Percentiles rank a stretch among this genome's conserved stretches.
Conservation (phyloP, 30 jellyfish, hydroid and myxozoan genomes). For the Clytia hemisphaerica region DNA sequence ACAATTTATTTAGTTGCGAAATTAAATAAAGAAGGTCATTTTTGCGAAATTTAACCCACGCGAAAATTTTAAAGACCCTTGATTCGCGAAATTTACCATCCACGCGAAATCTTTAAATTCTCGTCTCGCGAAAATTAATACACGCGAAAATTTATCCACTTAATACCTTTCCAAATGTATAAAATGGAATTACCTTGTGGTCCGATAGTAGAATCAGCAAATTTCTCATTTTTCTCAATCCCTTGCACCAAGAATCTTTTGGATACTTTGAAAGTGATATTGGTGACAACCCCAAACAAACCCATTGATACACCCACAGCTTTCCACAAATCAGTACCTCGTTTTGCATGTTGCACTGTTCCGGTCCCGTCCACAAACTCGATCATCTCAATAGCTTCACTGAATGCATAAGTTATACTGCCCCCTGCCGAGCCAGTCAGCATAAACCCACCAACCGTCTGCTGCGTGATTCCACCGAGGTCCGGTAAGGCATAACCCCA, state of each 20-base stretch:
- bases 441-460: slow-evolving; percentile 15
- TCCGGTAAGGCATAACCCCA: neutral
- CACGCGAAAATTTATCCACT: no score
- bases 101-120: no score
- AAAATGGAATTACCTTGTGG: slow-evolving; percentile 1
- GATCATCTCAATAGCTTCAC: neutral
- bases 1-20: no score
- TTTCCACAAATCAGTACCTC: neutral
- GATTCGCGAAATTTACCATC: no score
- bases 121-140: no score
- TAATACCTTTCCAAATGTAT: no score
- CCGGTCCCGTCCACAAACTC: slow-evolving; percentile 4
- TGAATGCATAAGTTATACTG: neutral
- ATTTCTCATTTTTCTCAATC: neutral
- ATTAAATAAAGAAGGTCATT: no score
- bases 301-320: slow-evolving; percentile 23
- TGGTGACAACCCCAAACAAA: slow-evolving; percentile 2
- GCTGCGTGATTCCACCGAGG: slow-evolving; percentile 5
- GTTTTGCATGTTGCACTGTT: neutral
- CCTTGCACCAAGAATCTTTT: slow-evolving; percentile 6
- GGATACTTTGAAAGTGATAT: slow-evolving; percentile 1
- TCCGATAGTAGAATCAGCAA: slow-evolving; percentile 5
- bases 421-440: slow-evolving; percentile 21
- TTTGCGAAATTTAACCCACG: no score
- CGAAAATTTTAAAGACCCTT: no score